Evolutionary conservation across 2,113 vertebrate species (phyloP).

Genomic region (Sapajus apella): DNA sequence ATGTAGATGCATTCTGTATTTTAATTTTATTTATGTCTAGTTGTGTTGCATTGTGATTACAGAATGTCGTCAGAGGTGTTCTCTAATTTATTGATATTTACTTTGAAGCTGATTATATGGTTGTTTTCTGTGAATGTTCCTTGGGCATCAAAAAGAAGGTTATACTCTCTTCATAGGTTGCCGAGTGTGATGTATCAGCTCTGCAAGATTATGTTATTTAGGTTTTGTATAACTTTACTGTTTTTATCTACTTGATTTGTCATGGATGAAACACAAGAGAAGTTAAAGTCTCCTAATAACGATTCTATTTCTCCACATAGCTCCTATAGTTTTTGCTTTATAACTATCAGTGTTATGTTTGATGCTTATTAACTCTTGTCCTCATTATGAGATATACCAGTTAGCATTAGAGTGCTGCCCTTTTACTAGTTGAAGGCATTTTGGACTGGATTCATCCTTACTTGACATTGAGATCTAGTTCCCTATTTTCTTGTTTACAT

Average conservation of each 20-base stretch:
- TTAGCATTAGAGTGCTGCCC: not conserved
- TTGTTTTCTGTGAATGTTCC: conserved; percentile 41
- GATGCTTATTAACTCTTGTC: not conserved
- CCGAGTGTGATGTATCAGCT: not conserved
- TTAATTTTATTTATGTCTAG: conserved; percentile 7
- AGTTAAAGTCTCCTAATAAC: not conserved
- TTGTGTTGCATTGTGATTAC: conserved; percentile 10
- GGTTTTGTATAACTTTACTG: conserved; percentile 5
- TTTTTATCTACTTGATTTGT: conserved; percentile 12
- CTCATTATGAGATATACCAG: not conserved
- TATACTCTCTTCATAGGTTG: not conserved
- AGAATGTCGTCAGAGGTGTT: conserved; percentile 12
- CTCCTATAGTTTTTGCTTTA: conserved; percentile 38
- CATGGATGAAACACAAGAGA: not conserved
- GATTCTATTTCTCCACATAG: not conserved
- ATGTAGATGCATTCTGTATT: not conserved
- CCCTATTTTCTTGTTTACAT: conserved; percentile 21
- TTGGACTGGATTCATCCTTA: conserved; percentile 10
- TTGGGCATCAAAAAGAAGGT: conserved; percentile 6
- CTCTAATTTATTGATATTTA: conserved; percentile 26
- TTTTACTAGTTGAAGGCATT: not conserved
- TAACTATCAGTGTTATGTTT: not conserved
- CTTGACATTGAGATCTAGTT: conserved; percentile 19
- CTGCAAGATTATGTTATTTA: conserved; percentile 37
- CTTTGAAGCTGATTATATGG: not conserved